Base-by-base conservation (phyloP, 1,140 invertebrate species). In the Drosophila ficusphila region DNA sequence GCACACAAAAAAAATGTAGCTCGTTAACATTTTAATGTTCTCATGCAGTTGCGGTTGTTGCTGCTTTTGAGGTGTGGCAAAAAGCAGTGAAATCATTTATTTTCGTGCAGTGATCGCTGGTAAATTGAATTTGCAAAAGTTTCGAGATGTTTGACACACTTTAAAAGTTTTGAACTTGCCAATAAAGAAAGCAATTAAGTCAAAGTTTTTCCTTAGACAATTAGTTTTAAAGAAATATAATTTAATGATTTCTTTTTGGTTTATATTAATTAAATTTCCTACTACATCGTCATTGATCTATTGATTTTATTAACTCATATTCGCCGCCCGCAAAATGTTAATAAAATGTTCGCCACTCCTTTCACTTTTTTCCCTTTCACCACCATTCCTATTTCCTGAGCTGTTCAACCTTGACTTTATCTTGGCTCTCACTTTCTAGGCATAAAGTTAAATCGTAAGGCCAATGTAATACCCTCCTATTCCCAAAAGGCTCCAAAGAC, bases 311-410 rank as follows among this genome's bases (percentile, higher is more conserved):
- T 61, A 42, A 23, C 16, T 68, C 65, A 67, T 68, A 67, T 34
- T 33, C 27, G 1, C n/a, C 12, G 12, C 11, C 9, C 34, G 36
- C 61, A 52, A 33, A 68, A 68, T 68, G 46, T 68, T 67, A 52
- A 68, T 68, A 36, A 67, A 67, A 67, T 42, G 16, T 7, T 33
- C 60, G 27, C 62, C 36, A 41, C 47, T 48, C 61, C 64, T 67
- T 52, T 65, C 36, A 19, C 62, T 67, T 67, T 67, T 58, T 60
- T 41, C 27, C 61, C 62, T 39, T 67, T 67, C 62, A 65, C 62
- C 29, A 41, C 16, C 64, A 27, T 64, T 64, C 36, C 61, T 29
- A 67, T 42, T 67, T 49, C 44, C 60, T 67, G 34, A 65, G 36
- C 61, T 33, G 46, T 27, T 68, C 61, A 67, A 33, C 64, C 60